Evolutionary conservation across 2,888 invertebrate species (phyloP), one percentile per base, ranked within the genome.

Genomic region (Drosophila incognita): DNA sequence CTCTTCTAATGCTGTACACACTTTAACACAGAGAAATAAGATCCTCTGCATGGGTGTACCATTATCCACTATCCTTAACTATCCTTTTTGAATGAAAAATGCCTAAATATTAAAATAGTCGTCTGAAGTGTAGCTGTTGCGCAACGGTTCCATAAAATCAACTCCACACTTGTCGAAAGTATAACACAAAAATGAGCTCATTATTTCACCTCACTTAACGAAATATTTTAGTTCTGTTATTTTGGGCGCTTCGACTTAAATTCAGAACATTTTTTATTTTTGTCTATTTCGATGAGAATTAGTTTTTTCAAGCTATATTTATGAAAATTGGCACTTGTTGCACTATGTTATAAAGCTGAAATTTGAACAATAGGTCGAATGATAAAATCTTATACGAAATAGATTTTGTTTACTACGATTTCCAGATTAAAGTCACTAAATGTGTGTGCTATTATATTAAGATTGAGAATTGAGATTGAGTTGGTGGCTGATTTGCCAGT

Each of bases 61-160:
- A 36, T 15, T 15, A 36, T 7, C 4, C 15, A 24, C 4, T 4
- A 24, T 8, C 7, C 67, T 67, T 69, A 67, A 24, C 4, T 4
- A 24, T 8, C 7, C 67, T 67, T 69, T 69, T 81, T 63, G 62
- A 81, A 65, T 48, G 48, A 65, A 57, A 70, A 57, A 59, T 77
- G 68, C 61, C 66, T 74, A 74, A 77, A 74, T 63, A 63, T 61
- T 70, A 81, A 15, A 4, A 10, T 49, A 6, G 7, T 49, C 40
- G 27, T 48, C 60, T 4, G 31, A 1, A 21, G 15, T 3, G 8
- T 1, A 61, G 4, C 70, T 33, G 70, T 51, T 56, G 54, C 2
- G 42, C 27, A 68, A 49, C 59, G 3, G 33, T 48, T 31, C 15
- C 7, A 2, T 4, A 33, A 2, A 24, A 3, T 1, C 1, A 18